Conservation (phyloP, 2,797 vertebrate genomes). For the Fistularia commersonii region DNA sequence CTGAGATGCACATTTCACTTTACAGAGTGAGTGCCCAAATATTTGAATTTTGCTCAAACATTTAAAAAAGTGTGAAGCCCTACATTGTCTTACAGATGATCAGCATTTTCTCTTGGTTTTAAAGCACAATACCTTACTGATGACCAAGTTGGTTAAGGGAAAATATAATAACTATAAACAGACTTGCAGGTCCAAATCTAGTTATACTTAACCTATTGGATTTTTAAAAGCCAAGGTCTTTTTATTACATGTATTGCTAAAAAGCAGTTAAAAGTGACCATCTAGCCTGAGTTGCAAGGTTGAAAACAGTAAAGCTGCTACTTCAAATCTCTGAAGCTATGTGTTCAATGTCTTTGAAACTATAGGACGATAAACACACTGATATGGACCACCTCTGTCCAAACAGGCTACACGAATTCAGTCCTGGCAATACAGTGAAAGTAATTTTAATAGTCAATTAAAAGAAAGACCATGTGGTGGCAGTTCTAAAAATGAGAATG, state of each 20-base stretch:
- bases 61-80: conserved; percentile 60
- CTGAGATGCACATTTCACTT: conserved; percentile 44
- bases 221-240: conserved; percentile 33
- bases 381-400: not conserved
- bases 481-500: no score
- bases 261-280: conserved; percentile 46
- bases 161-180: conserved; percentile 40
- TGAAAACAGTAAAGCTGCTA: conserved; percentile 2
- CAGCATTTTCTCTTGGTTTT: conserved; percentile 50
- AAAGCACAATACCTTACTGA: conserved; percentile 55
- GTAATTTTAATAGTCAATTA: not conserved
- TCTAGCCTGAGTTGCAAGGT: conserved; percentile 42
- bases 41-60: conserved; percentile 31
- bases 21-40: conserved; percentile 19
- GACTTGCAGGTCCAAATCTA: conserved; percentile 38
- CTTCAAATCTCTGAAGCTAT: conserved; percentile 32
- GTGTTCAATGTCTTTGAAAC: conserved; percentile 34
- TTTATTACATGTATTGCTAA: conserved; percentile 37
- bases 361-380: not conserved
- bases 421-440: no score
- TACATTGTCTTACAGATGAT: conserved; percentile 47
- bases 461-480: no score
- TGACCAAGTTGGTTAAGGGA: conserved; percentile 30
- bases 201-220: conserved; percentile 52
- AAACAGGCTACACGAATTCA: no score